phyloP scores from a whole-genome alignment of 2,113 vertebrate genomes.

The Pelvicachromis taeniatus region DNA sequence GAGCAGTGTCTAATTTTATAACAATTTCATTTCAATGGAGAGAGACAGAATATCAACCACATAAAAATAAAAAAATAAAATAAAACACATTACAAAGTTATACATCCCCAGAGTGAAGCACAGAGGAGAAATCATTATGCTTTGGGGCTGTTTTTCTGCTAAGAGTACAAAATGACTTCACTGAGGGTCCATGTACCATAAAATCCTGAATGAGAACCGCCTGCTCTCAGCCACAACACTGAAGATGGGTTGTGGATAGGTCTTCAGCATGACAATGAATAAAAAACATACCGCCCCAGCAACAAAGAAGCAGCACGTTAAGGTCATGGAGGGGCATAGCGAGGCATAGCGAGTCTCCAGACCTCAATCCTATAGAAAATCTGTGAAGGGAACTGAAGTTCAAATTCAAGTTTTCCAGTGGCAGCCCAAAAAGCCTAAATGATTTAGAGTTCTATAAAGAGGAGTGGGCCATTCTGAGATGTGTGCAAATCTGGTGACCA shows the following conservation, averaged over 20 bases:
- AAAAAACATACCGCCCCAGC: background rate
- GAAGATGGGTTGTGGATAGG: accelerated
- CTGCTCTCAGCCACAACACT: background rate
- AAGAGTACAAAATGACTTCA: background rate
- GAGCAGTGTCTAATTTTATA: background rate
- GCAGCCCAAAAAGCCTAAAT: background rate
- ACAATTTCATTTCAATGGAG: background rate
- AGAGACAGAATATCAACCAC: background rate
- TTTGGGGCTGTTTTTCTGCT: no score
- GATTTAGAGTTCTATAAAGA: background rate
- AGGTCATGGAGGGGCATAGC: background rate
- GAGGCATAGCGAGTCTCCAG: no score
- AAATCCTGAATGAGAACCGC: background rate
- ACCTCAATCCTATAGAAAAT: no score
- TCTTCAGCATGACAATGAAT: background rate
- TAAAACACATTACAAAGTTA: background rate
- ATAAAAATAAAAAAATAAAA: no score
- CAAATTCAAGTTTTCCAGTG: no score
- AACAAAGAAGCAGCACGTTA: background rate
- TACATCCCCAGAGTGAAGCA: background rate
- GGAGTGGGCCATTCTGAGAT: background rate
- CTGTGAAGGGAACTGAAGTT: no score
- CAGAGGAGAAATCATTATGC: background rate
- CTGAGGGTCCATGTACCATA: background rate
- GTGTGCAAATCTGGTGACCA: background rate